Evolutionary conservation across 1,140 invertebrate genomes (phyloP).

Genomic region (Drosophila hydei): DNA sequence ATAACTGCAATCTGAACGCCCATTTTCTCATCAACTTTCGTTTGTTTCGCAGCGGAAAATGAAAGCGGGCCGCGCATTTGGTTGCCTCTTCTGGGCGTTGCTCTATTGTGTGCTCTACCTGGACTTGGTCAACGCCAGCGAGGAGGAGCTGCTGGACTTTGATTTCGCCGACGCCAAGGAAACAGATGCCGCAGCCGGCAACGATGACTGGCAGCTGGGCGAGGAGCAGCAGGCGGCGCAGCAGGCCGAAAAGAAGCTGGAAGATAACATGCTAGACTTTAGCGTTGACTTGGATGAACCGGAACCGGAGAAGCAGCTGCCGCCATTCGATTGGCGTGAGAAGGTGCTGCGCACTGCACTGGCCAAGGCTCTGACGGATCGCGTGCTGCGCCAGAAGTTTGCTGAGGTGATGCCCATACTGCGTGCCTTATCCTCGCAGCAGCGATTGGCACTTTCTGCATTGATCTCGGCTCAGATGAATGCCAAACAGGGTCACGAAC

Average conservation of each 20-base stretch:
- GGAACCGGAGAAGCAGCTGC: constrained; percentile 59
- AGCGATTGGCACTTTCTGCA: constrained; percentile 86
- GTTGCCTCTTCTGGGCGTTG: constrained; percentile 72
- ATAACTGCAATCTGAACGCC: constrained; percentile 67
- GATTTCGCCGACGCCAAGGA: constrained; percentile 69
- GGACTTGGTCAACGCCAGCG: constrained; percentile 58
- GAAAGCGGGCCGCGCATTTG: constrained; percentile 64
- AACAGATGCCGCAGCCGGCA: neutral
- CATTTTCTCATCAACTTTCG: constrained; percentile 64
- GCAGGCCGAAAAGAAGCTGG: constrained; percentile 57
- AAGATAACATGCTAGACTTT: constrained; percentile 73
- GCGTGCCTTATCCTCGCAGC: constrained; percentile 86
- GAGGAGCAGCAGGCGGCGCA: constrained; percentile 36
- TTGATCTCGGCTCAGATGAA: constrained; percentile 87
- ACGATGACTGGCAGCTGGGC: constrained; percentile 64
- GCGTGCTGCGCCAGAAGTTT: constrained; percentile 83
- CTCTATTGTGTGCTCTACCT: constrained; percentile 76
- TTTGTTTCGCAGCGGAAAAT: constrained; percentile 62
- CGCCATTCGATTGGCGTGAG: constrained; percentile 81
- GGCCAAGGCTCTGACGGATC: constrained; percentile 72
- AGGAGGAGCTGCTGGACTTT: constrained; percentile 75
- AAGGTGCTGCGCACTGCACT: constrained; percentile 81
- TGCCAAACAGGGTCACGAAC: constrained; percentile 83
- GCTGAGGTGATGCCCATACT: constrained; percentile 87
- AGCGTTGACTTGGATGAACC: constrained; percentile 70